A percentile compares a stretch with the other conserved stretches of the same genome.
Evolutionary conservation across 2,113 vertebrate species (phyloP).

Genomic region (Leptocoma aspasia): DNA sequence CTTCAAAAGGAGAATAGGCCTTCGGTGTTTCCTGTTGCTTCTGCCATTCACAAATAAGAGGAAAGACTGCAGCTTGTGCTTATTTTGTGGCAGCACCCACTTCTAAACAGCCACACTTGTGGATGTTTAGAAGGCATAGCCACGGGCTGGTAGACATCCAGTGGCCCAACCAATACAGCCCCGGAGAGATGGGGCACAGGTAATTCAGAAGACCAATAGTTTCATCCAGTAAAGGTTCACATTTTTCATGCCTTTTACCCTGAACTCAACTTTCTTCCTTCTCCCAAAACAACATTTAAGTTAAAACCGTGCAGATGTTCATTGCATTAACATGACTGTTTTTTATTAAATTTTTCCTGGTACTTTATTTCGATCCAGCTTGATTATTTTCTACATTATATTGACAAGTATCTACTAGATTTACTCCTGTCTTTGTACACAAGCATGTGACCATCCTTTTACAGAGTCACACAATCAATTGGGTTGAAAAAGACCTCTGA

Average conservation of each 20-base stretch:
- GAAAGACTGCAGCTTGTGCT: not conserved
- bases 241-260: not conserved
- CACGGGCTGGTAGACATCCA: not conserved
- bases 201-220: not conserved
- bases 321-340: not conserved
- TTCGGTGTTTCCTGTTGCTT: not conserved
- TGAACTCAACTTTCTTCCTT: not conserved
- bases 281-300: not conserved
- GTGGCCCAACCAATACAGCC: not conserved
- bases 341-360: not conserved
- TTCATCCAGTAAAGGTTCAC: not conserved
- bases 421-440: not conserved
- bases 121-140: not conserved
- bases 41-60: not conserved
- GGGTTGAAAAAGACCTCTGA: not conserved
- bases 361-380: not conserved
- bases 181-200: not conserved
- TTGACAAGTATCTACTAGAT: not conserved
- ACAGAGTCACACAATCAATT: not conserved
- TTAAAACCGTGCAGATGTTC: not conserved
- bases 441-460: not conserved
- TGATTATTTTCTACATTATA: not conserved
- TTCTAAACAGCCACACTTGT: too few relatives aligned
- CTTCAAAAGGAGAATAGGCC: rapidly evolving
- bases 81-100: not conserved